Evolutionary conservation across 2,797 vertebrate genomes (phyloP), one percentile per base, ranked within the genome.

Genomic region (Hybognathus amarus): DNA sequence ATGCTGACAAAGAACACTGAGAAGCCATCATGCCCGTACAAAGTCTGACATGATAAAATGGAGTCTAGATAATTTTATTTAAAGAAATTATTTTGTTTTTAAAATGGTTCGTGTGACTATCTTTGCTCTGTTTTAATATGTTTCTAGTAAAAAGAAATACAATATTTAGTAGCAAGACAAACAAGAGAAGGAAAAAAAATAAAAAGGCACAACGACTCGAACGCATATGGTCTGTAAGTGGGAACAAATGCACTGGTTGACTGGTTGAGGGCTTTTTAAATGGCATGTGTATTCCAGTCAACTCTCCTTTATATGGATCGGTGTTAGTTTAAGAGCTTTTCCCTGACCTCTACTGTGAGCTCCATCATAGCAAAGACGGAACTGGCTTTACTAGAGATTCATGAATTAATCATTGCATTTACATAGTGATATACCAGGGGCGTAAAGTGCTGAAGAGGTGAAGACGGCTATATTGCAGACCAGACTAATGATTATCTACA

Each of bases 361-460:
- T 70, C 52, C 36, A 80, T 80, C 56, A 81, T 9, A 20, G 59
- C 80, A 24, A 59, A 73, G 56, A 82, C 10, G 13, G 20, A 30
- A 42, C 68, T 74, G 56, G 54, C 59, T 64, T 64, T 24, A 82
- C 40, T 64, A 74, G 56, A 74, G 40, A 74, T 27, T 74, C 69
- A 74, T 74, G 38, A 82, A 82, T 82, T 36, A 82, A 66, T 82
- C 42, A 64, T 80, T 47, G 54, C 18, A 80, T 63, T 61, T 47
- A 61, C 69, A 61, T 61, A 80, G 67, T 30, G 36, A 45, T 59
- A 80, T 70, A 15, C 42, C 27, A 54, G n/a, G 33, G 38, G 59
- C 42, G 17, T 7, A 17, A 77, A 77, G 40, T 64, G 36, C 66
- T 47, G 36, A 54, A 80, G 66, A 79, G 50, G 38, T 63, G 56